Evolutionary conservation across 2,888 invertebrate species (phyloP).

Genomic region (Ligdia adustata): DNA sequence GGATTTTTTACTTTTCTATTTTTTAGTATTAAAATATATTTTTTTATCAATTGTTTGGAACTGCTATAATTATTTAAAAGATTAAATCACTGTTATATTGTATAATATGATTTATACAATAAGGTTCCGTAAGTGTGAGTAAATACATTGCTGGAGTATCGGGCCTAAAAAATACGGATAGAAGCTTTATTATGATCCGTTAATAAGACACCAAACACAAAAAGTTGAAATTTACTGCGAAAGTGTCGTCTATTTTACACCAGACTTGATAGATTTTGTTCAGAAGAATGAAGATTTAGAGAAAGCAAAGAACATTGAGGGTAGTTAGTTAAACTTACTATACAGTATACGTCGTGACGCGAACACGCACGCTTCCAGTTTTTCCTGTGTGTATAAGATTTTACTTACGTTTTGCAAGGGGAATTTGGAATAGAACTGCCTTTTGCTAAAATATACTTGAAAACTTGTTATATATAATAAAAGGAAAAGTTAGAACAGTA

Average conservation of each 20-base stretch:
- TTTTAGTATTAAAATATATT: no score
- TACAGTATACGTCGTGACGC: conserved; percentile 10
- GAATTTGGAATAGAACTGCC: no score
- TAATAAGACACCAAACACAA: conserved; percentile 7
- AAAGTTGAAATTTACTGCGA: conserved; percentile 2
- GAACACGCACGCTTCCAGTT: conserved; percentile 22
- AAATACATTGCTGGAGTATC: conserved; percentile 6
- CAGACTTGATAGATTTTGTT: neutral
- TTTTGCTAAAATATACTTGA: no score
- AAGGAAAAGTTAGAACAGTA: no score
- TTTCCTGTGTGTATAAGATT: conserved; percentile 19
- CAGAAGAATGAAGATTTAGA: neutral
- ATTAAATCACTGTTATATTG: no score
- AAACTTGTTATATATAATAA: no score
- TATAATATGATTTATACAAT: no score
- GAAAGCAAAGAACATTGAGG: conserved; percentile 3
- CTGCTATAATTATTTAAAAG: no score
- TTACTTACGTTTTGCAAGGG: conserved; percentile 15
- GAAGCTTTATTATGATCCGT: neutral
- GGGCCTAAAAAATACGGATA: neutral
- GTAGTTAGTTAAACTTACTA: conserved; percentile 19
- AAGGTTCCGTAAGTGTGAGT: conserved; percentile 5
- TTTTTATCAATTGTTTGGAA: no score
- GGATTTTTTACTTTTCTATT: no score
- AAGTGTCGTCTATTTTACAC: conserved; percentile 7